Conservation (phyloP, 2,113 vertebrate genomes). For the Notarius lentiginosus region DNA sequence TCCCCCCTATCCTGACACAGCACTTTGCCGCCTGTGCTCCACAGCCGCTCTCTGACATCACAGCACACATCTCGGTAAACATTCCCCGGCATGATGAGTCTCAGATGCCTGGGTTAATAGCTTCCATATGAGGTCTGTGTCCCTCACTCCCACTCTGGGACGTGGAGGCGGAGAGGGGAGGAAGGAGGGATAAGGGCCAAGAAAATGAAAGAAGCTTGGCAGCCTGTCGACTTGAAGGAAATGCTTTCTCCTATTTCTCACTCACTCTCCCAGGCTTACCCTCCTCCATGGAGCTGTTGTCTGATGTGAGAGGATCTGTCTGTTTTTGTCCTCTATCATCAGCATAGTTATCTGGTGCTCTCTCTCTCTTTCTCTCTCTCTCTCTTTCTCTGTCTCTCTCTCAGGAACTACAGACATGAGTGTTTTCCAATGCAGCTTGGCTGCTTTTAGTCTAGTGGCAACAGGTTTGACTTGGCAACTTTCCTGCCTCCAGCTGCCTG, state of each 20-base stretch:
- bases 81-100: constrained; percentile 51
- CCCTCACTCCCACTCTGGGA: constrained; percentile 29
- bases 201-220: constrained; percentile 48
- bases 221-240: constrained; percentile 36
- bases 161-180: constrained; percentile 17
- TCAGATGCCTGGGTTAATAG: constrained; percentile 50
- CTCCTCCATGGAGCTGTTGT: constrained; percentile 37
- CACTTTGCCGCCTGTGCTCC: constrained; percentile 42
- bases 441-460: constrained; percentile 41
- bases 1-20: constrained; percentile 41
- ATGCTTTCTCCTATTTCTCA: constrained; percentile 38
- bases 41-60: constrained; percentile 52
- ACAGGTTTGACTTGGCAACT: constrained; percentile 49
- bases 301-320: constrained; percentile 37
- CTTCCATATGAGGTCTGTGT: constrained; percentile 51
- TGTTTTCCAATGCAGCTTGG: constrained; percentile 42
- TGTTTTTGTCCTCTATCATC: constrained; percentile 44
- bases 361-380: constrained; percentile 19
- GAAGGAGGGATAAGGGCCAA: constrained; percentile 33
- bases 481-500: constrained; percentile 38
- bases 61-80: constrained; percentile 53
- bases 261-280: constrained; percentile 28
- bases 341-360: constrained; percentile 36
- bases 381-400: not conserved
- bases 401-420: constrained; percentile 32